These are phyloP conservation scores for Chelon auratus DNA, from an alignment of 2,797 vertebrate genomes.

Conservation along the genomic window DNA sequence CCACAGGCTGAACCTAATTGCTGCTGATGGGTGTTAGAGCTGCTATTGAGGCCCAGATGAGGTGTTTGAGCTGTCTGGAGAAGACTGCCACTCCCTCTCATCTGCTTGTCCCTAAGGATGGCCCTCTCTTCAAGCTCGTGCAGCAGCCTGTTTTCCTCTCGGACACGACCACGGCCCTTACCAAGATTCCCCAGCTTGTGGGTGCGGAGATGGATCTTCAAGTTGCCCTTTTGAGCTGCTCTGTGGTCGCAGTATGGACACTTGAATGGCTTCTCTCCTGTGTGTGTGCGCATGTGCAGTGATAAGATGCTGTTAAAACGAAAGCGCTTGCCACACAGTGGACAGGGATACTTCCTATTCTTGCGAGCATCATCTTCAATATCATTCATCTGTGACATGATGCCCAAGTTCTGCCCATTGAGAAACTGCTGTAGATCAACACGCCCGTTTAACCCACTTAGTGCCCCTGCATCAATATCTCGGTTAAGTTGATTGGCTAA, in stretches of 20 bases:
- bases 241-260: slow-evolving; percentile 99
- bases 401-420: slow-evolving; percentile 98
- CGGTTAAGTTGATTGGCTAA: slow-evolving; percentile 96
- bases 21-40: slow-evolving; percentile 82
- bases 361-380: slow-evolving; percentile 98
- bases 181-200: slow-evolving; percentile 98
- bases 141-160: slow-evolving; percentile 95
- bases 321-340: slow-evolving; percentile 97
- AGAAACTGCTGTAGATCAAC: slow-evolving; percentile 98
- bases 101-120: slow-evolving; percentile 96
- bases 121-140: slow-evolving; percentile 98
- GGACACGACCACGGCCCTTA: slow-evolving; percentile 96
- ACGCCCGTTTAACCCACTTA: slow-evolving; percentile 91
- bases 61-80: slow-evolving; percentile 84
- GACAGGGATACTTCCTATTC: slow-evolving; percentile 98
- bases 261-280: slow-evolving; percentile 98
- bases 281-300: slow-evolving; percentile 98
- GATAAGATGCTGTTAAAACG: slow-evolving; percentile 99
- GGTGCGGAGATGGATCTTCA: slow-evolving; percentile 98
- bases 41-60: slow-evolving; percentile 81
- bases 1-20: slow-evolving; percentile 90
- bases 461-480: slow-evolving; percentile 90
- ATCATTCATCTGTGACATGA: slow-evolving; percentile 99
- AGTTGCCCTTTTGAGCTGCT: slow-evolving; percentile 97
- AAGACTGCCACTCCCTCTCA: slow-evolving; percentile 92